phyloP scores from a whole-genome alignment of 2,113 vertebrate species.

The mouse (Mus musculus) region DNA sequence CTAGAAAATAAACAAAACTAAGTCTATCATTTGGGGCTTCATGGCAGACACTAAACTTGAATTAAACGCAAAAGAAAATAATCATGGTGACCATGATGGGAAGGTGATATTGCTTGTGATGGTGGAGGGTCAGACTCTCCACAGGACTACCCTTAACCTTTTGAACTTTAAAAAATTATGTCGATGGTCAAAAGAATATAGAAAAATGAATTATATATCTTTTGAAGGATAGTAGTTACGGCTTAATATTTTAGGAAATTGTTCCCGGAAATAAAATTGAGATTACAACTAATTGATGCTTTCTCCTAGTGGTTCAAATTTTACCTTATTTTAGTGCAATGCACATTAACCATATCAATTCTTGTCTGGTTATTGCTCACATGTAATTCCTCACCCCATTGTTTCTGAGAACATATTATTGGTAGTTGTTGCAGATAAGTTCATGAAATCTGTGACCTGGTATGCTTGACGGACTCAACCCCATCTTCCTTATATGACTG shows the following conservation, averaged over 20 bases:
- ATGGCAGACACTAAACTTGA: neutral
- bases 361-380: neutral
- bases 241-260: neutral
- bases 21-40: neutral
- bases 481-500: neutral
- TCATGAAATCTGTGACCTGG: conserved; percentile 1
- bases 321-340: neutral
- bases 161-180: neutral
- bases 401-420: neutral
- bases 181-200: neutral
- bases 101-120: neutral
- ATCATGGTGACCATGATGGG: neutral
- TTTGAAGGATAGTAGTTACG: neutral
- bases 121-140: neutral
- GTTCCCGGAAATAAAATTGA: conserved; percentile 9
- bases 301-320: neutral
- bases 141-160: neutral
- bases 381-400: too few relatives aligned
- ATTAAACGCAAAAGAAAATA: neutral
- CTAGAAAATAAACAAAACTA: neutral
- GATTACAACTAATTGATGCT: neutral
- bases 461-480: neutral
- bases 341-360: neutral
- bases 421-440: neutral
- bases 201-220: neutral